Evolutionary conservation across 1,140 invertebrate genomes (phyloP).

Genomic region (Trinorchestia longiramus): DNA sequence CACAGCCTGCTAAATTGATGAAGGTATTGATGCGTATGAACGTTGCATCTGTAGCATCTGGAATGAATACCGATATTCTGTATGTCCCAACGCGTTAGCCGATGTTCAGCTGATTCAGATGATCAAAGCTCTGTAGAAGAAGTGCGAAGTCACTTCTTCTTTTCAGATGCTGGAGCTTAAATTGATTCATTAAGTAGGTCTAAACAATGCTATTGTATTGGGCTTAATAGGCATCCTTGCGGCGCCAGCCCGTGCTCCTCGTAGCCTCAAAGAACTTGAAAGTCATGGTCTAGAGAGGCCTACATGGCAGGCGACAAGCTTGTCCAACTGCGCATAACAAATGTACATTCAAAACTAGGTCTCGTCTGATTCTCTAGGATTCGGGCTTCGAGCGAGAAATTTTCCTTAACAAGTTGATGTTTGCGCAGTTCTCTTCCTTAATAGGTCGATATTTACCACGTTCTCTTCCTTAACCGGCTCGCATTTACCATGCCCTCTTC

Average conservation of each 20-base stretch:
- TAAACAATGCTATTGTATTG: conserved; percentile 51
- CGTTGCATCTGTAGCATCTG: background rate
- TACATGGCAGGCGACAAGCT: background rate
- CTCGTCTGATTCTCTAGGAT: background rate
- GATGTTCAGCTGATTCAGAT: background rate
- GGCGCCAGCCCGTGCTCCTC: background rate
- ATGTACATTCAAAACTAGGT: background rate
- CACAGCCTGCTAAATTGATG: background rate
- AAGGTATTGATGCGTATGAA: background rate
- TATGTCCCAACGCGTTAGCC: background rate
- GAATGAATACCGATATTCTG: background rate
- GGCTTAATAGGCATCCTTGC: conserved; percentile 31
- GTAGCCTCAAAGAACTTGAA: background rate
- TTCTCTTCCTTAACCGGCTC: no score
- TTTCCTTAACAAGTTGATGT: background rate
- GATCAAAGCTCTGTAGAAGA: background rate
- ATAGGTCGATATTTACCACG: no score
- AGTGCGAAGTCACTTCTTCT: background rate
- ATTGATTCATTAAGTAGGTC: conserved; percentile 51
- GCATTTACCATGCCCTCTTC: no score
- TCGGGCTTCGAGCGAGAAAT: background rate
- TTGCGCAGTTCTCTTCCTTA: no score
- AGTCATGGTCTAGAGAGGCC: conserved; percentile 1
- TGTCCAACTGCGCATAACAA: background rate
- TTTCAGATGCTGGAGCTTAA: background rate